A percentile compares a stretch with the other conserved stretches of the same genome.
Conservation (phyloP, 2,113 vertebrate species). For the Benitochromis conjunctus region DNA sequence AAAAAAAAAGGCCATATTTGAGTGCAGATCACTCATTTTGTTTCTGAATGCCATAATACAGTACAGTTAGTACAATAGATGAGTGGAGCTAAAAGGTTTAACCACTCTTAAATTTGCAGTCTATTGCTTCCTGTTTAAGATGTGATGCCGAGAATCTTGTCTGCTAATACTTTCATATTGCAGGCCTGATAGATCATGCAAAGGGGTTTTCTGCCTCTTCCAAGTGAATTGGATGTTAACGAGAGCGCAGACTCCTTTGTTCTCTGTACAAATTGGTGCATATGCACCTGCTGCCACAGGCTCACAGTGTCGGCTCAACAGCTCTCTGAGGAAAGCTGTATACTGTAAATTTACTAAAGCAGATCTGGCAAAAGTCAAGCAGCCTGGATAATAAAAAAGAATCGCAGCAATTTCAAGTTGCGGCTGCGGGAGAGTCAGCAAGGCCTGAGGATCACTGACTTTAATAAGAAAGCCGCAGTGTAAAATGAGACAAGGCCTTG, state of each 20-base stretch:
- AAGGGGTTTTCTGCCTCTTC: background rate
- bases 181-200: background rate
- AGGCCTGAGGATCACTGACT: background rate
- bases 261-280: background rate
- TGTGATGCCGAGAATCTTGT: background rate
- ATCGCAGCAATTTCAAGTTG: background rate
- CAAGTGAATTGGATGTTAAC: background rate
- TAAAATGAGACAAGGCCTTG: background rate
- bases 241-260: conserved; percentile 5
- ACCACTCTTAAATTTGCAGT: background rate
- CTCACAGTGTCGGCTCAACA: background rate
- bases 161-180: background rate
- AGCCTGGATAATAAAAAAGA: background rate
- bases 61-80: background rate
- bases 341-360: background rate
- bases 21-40: background rate
- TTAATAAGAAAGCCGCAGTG: background rate
- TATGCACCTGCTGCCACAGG: background rate
- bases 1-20: background rate
- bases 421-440: background rate
- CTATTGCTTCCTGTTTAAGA: background rate
- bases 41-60: background rate
- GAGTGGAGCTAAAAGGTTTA: background rate
- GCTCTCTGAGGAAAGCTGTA: background rate
- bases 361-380: background rate